Conservation (phyloP, 2,113 vertebrate genomes). For the Cyprinus carpio region DNA sequence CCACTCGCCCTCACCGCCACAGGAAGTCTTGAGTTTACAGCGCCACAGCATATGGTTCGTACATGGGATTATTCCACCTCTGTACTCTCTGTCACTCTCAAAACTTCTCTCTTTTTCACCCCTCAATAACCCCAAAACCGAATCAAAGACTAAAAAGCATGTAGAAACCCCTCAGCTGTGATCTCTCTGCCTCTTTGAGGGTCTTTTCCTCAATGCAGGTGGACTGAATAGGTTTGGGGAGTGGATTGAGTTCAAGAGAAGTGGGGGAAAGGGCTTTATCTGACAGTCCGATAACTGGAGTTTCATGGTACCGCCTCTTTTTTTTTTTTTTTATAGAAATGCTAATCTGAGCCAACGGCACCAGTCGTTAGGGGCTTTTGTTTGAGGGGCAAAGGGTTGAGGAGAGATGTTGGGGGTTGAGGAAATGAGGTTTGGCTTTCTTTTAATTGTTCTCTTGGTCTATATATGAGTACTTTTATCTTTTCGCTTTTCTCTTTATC, state of each 20-base stretch:
- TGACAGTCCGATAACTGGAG: conserved; percentile 19
- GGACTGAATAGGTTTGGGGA: conserved; percentile 19
- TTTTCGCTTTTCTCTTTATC: neutral
- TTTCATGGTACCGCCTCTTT: conserved; percentile 18
- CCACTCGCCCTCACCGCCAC: conserved; percentile 27
- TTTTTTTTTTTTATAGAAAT: conserved; percentile 27
- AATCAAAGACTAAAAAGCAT: neutral
- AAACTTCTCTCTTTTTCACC: conserved; percentile 9
- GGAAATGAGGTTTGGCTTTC: conserved; percentile 31
- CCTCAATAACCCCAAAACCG: neutral
- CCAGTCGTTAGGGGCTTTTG: conserved; percentile 31
- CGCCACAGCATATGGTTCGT: conserved; percentile 32
- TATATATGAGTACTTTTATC: neutral
- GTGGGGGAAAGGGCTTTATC: neutral
- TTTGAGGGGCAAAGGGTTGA: conserved; percentile 12
- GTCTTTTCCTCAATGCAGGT: conserved; percentile 15
- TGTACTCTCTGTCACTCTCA: neutral
- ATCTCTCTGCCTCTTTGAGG: conserved; percentile 8
- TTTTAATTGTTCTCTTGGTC: neutral
- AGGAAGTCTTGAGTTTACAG: conserved; percentile 27
- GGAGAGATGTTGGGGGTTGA: conserved; percentile 24
- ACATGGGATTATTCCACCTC: conserved; percentile 18
- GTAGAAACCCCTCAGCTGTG: neutral
- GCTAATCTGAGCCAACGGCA: conserved; percentile 32
- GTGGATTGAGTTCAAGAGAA: neutral